A percentile compares a stretch with the other conserved stretches of the same genome.
phyloP scores from a whole-genome alignment of 2,113 vertebrate genomes.

The Nanger granti region DNA sequence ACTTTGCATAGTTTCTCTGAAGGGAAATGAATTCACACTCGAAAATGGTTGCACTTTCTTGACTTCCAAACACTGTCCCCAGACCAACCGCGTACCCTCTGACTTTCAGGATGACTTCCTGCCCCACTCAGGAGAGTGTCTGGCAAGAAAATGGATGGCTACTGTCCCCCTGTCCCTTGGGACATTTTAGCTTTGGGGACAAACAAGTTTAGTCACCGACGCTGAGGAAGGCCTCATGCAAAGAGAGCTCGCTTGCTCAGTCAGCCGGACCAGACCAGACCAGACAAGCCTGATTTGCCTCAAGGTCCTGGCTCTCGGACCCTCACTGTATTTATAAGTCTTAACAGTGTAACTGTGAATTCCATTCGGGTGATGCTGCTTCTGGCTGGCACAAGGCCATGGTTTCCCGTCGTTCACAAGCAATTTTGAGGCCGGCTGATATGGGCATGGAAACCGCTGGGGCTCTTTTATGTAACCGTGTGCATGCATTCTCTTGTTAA shows the following conservation, averaged over 20 bases:
- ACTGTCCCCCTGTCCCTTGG: background rate
- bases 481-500: slow-evolving; percentile 7
- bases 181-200: slow-evolving; percentile 3
- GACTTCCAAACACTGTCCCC: background rate
- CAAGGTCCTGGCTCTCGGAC: slow-evolving; percentile 45
- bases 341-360: slow-evolving; percentile 48
- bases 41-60: background rate
- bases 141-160: background rate
- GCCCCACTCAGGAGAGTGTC: background rate
- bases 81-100: background rate
- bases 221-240: background rate
- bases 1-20: background rate
- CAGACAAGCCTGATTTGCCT: slow-evolving; percentile 41
- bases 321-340: slow-evolving; percentile 51
- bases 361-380: slow-evolving; percentile 63
- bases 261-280: slow-evolving; percentile 26
- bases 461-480: slow-evolving; percentile 25
- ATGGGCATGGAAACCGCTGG: background rate
- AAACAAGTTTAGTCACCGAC: background rate
- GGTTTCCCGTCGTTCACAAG: slow-evolving; percentile 23
- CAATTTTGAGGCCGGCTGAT: slow-evolving; percentile 33
- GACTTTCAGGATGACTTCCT: background rate
- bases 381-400: slow-evolving; percentile 35
- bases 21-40: background rate
- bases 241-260: background rate